Evolutionary conservation across 2,113 vertebrate genomes (phyloP), one percentile per base, ranked within the genome.

Genomic region (Corydoras maculifer): DNA sequence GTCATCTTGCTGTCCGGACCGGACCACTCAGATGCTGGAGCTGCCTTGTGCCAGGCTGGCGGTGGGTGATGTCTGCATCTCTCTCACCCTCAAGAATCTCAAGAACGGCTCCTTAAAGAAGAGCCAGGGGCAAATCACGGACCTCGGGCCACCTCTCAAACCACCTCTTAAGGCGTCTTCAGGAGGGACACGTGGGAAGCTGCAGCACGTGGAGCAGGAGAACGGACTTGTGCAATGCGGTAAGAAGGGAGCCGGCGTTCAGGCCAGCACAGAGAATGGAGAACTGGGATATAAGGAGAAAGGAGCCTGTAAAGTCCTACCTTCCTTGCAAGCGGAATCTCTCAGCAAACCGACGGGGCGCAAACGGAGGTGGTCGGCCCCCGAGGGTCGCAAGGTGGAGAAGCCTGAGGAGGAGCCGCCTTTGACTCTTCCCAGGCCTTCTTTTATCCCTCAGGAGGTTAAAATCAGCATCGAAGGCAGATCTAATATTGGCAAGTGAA

Each of bases 391-490:
- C 57, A 95, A 97, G 88, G 88, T 97, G 84, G 97, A 97, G 88
- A 95, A 91, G 84, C 83, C 87, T 1, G 95, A 98, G 82, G 94
- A 94, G 76, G 97, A 99, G 84, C 94, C 92, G 7, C 94, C 95
- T 69, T 88, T 93, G 89, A 94, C 92, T 90, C 93, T 98, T 84
- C 94, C 95, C 73, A 97, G 94, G 86, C 93, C 93, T 87, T 94
- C 94, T 81, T 98, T 99, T 83, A 94, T 98, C 89, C 91, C 96
- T 89, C 93, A 96, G 81, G 93, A 96, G 92, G 91, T 99, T 87
- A 99, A 99, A 88, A 93, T 98, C 88, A 95, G 93, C 91, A 98
- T 99, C 65, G 97, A 99, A 91, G 97, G 97, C 87, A 92, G 94
- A 86, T 99, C 97, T 70, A 98, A 94, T 62, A 89, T 95, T 87